Evolutionary conservation across 1,140 invertebrate genomes (phyloP).

Genomic region (Drosophila takahashii): DNA sequence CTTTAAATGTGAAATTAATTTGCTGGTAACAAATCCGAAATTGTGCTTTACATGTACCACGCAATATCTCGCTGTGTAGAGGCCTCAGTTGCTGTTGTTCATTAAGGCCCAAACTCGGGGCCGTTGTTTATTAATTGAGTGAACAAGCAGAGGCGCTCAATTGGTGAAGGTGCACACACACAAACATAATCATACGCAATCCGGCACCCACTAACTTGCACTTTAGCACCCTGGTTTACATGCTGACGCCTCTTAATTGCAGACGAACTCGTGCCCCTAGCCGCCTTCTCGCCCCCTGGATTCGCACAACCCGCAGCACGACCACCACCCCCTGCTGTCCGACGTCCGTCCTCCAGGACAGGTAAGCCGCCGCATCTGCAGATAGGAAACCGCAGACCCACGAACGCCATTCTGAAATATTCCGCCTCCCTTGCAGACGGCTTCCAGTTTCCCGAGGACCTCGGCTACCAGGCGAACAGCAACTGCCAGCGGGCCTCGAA

Average conservation of each 20-base stretch:
- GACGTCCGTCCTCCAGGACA: conserved; percentile 25
- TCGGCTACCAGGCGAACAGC: conserved; percentile 23
- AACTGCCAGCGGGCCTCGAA: conserved; percentile 47
- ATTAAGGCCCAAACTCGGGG: conserved; percentile 26
- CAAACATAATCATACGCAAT: conserved; percentile 15
- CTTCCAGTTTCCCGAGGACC: conserved; percentile 50
- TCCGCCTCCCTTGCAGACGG: conserved; percentile 28
- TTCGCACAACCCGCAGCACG: not conserved
- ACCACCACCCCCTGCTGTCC: not conserved
- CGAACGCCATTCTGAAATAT: conserved; percentile 5
- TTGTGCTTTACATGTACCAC: not conserved
- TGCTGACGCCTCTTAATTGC: conserved; percentile 67
- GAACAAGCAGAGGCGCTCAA: conserved; percentile 16
- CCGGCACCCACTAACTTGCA: conserved; percentile 25
- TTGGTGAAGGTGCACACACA: conserved; percentile 16
- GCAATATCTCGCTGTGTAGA: conserved; percentile 5
- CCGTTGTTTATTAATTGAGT: conserved; percentile 47
- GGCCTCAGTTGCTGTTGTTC: conserved; percentile 18
- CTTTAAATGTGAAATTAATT: too few relatives aligned
- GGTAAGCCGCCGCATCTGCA: conserved; percentile 31
- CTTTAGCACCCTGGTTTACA: conserved; percentile 54
- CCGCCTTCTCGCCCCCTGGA: conserved; percentile 1
- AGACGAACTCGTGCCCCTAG: conserved; percentile 28
- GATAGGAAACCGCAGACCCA: conserved; percentile 8
- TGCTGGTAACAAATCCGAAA: too few relatives aligned